These are phyloP conservation scores for Colossoma macropomum DNA, from an alignment of 2,113 vertebrate genomes.

Conservation along the genomic window DNA sequence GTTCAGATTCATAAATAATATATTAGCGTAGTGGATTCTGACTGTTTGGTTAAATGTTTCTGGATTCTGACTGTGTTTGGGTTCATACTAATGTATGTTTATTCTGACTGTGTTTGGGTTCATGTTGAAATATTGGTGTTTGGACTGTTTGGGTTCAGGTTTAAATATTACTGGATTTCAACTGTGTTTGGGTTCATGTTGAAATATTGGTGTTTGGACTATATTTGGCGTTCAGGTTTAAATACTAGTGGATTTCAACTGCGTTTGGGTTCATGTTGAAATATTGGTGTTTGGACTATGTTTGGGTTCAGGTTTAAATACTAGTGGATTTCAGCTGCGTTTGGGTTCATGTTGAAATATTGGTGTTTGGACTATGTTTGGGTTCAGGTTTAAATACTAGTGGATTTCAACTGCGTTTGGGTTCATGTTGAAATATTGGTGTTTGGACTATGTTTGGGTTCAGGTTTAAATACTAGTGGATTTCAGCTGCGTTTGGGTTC, in stretches of 20 bases:
- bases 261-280: not conserved
- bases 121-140: not conserved
- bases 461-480: not conserved
- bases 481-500: not conserved
- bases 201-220: too few relatives aligned
- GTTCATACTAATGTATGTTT: not conserved
- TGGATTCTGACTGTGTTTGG: not conserved
- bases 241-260: too few relatives aligned
- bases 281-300: not conserved
- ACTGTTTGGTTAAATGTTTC: not conserved
- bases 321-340: not conserved
- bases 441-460: not conserved
- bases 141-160: not conserved
- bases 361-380: not conserved
- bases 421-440: not conserved
- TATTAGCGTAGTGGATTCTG: not conserved
- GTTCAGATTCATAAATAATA: not conserved
- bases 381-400: too few relatives aligned
- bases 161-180: not conserved
- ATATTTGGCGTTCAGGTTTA: too few relatives aligned
- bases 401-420: not conserved
- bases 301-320: too few relatives aligned
- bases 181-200: not conserved
- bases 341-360: not conserved
- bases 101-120: not conserved